A percentile compares a stretch with the other conserved stretches of the same genome.
These are phyloP conservation scores for Spilosoma lubricipeda DNA, from an alignment of 2,888 invertebrate species.

Conservation along the genomic window DNA sequence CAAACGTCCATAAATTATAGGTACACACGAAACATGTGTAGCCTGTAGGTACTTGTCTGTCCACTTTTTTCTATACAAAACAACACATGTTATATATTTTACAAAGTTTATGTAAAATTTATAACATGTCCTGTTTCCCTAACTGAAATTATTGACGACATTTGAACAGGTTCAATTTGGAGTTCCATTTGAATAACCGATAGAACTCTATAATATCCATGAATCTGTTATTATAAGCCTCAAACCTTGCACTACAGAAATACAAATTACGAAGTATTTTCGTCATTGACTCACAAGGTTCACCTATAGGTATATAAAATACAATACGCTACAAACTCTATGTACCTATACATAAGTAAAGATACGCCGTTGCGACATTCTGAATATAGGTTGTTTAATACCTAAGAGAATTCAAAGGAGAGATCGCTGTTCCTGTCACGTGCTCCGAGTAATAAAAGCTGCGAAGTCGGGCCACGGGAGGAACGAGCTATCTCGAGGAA, in stretches of 20 bases:
- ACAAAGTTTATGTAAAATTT: not conserved
- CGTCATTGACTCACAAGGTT: not conserved
- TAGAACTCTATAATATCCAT: too few species aligned
- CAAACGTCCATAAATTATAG: not conserved
- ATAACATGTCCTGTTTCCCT: not conserved
- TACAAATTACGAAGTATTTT: not conserved
- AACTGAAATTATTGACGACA: not conserved
- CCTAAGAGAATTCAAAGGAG: slow-evolving; percentile 67
- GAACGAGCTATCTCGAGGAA: slow-evolving; percentile 71
- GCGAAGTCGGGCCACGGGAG: slow-evolving; percentile 60
- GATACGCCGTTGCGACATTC: slow-evolving; percentile 26
- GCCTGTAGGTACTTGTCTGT: too few species aligned
- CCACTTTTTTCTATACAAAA: too few species aligned
- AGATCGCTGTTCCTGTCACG: slow-evolving; percentile 75
- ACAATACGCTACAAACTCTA: slow-evolving; percentile 6
- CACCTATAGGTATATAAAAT: not conserved
- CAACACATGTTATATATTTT: too few species aligned
- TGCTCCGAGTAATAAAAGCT: slow-evolving; percentile 76
- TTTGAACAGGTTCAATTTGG: too few species aligned
- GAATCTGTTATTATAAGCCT: not conserved
- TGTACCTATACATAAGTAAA: slow-evolving; percentile 13
- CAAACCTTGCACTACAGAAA: not conserved
- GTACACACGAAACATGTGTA: too few species aligned
- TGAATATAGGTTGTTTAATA: slow-evolving; percentile 50
- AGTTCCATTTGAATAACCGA: too few species aligned